Conservation (phyloP, 2,113 vertebrate genomes). For the Symphodus melops region DNA sequence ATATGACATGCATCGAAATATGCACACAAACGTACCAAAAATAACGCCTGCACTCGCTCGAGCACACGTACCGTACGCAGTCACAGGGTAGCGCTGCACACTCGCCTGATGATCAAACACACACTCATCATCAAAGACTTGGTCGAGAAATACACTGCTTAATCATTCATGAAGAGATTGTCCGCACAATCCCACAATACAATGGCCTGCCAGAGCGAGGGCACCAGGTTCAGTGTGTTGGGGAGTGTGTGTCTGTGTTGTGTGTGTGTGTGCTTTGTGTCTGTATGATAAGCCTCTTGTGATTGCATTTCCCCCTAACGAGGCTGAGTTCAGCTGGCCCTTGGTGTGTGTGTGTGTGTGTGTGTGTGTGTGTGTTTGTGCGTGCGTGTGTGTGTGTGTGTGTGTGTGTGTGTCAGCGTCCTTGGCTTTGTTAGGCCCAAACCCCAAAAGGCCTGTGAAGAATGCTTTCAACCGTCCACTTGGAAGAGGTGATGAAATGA, state of each 20-base stretch:
- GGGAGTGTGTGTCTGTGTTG: conserved; percentile 38
- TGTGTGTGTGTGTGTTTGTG: conserved; percentile 22
- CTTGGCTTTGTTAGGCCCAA: conserved; percentile 75
- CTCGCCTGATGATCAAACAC: conserved; percentile 72
- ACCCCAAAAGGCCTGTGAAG: conserved; percentile 73
- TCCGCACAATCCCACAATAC: conserved; percentile 80
- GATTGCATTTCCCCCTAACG: conserved; percentile 79
- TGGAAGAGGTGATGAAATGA: conserved; percentile 81
- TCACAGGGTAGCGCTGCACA: conserved; percentile 13
- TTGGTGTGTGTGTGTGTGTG: conserved; percentile 22
- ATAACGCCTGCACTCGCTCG: not conserved
- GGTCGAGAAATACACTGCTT: conserved; percentile 76
- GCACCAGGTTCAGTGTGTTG: conserved; percentile 73
- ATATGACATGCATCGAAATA: conserved; percentile 27
- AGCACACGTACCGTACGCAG: conserved; percentile 1
- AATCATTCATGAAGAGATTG: conserved; percentile 84
- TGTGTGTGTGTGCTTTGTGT: conserved; percentile 67
- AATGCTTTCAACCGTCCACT: conserved; percentile 80
- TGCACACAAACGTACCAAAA: conserved; percentile 2
- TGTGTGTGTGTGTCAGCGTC: conserved; percentile 37
- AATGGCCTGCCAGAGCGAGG: conserved; percentile 79
- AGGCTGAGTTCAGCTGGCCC: conserved; percentile 79
- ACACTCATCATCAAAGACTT: conserved; percentile 79
- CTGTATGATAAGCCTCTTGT: conserved; percentile 77
- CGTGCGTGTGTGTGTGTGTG: conserved; percentile 4